Conservation (phyloP, 1,140 invertebrate genomes). For the Pararge aegeria region DNA sequence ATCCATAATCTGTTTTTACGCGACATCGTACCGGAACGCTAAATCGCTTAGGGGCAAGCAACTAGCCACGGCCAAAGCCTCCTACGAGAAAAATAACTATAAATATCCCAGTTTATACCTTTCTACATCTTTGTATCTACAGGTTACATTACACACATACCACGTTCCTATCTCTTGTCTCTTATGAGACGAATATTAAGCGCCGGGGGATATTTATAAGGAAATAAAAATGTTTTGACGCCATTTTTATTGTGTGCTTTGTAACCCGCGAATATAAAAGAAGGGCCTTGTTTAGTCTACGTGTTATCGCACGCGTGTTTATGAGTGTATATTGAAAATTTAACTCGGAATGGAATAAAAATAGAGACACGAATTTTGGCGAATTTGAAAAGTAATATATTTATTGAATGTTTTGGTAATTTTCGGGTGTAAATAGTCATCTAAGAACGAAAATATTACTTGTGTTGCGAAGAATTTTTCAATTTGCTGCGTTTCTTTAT, state of each 20-base stretch:
- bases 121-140: conserved; percentile 13
- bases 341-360: conserved; percentile 19
- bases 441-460: not conserved
- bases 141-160: conserved; percentile 43
- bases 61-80: too few species aligned
- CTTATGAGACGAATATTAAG: conserved; percentile 68
- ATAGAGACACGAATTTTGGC: conserved; percentile 11
- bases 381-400: conserved; percentile 3
- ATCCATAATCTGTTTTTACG: too few species aligned
- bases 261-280: conserved; percentile 48
- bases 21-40: too few species aligned
- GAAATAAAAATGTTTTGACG: conserved; percentile 69
- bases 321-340: conserved; percentile 25
- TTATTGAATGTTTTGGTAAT: not conserved
- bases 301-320: conserved; percentile 20
- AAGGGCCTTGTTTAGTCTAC: conserved; percentile 28
- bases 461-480: not conserved
- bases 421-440: not conserved
- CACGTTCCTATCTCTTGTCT: conserved; percentile 46
- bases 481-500: too few species aligned
- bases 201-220: conserved; percentile 57
- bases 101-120: not conserved
- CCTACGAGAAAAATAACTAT: too few species aligned
- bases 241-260: conserved; percentile 51
- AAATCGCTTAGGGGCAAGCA: too few species aligned